Percentiles rank a stretch among this genome's conserved stretches.
phyloP scores from a whole-genome alignment of 2,888 invertebrate genomes.

The Mamestra brassicae region DNA sequence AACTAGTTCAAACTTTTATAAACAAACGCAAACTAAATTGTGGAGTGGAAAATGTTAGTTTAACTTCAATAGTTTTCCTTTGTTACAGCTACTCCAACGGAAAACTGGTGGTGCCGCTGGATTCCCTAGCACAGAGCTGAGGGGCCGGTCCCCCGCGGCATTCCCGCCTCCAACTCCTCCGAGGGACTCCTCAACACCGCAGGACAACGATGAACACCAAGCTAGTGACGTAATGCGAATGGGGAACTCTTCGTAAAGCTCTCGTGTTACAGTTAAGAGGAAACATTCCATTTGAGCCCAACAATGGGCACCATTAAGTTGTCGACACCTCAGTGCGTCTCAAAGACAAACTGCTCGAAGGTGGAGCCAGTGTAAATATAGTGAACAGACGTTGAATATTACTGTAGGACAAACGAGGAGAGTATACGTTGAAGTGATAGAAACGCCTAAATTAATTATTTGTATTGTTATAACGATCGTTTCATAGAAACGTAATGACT shows the following conservation, averaged over 20 bases:
- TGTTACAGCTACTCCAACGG: constrained; percentile 91
- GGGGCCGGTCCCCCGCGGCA: constrained; percentile 83
- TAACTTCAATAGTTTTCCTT: constrained; percentile 72
- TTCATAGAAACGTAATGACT: constrained; percentile 89
- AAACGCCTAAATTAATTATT: constrained; percentile 87
- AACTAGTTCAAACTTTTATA: constrained; percentile 35
- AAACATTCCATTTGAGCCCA: constrained; percentile 76
- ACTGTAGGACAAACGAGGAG: constrained; percentile 74
- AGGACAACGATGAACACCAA: constrained; percentile 73
- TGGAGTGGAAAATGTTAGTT: constrained; percentile 38
- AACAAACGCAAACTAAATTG: constrained; percentile 17
- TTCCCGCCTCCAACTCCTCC: constrained; percentile 85
- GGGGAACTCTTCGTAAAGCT: constrained; percentile 51
- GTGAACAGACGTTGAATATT: constrained; percentile 69
- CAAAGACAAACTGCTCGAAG: constrained; percentile 80
- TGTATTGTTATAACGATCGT: constrained; percentile 86
- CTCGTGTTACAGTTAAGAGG: constrained; percentile 54
- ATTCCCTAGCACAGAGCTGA: constrained; percentile 91
- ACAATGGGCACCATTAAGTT: constrained; percentile 63
- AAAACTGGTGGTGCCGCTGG: constrained; percentile 91
- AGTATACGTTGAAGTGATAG: constrained; percentile 90
- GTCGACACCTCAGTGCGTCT: constrained; percentile 78
- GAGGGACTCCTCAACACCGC: constrained; percentile 82
- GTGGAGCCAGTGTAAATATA: constrained; percentile 78
- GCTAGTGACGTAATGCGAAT: constrained; percentile 61